Evolutionary conservation across 2,113 vertebrate genomes (phyloP).

Genomic region (Charina bottae): DNA sequence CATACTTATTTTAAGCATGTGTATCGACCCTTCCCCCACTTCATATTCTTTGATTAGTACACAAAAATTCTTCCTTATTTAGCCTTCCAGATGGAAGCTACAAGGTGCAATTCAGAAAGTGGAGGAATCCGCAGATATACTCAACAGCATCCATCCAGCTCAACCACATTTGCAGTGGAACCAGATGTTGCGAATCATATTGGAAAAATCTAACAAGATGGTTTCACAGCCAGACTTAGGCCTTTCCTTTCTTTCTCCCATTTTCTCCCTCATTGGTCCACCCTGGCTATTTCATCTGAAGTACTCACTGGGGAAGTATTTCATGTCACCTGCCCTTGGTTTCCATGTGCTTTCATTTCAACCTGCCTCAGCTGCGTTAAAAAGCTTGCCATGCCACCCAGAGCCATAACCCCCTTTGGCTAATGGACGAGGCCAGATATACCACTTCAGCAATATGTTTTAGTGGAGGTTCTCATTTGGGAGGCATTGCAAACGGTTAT

Average conservation of each 20-base stretch:
- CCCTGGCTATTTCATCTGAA: not conserved
- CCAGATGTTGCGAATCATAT: not conserved
- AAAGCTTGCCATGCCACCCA: not conserved
- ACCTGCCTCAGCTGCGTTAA: not conserved
- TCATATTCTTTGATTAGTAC: not conserved
- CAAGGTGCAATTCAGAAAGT: constrained; percentile 3
- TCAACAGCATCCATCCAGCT: not conserved
- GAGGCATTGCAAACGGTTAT: not conserved
- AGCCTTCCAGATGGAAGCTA: not conserved
- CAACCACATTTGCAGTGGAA: not conserved
- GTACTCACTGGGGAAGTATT: not conserved
- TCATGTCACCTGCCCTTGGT: not conserved
- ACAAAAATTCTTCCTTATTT: not conserved
- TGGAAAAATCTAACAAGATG: not conserved
- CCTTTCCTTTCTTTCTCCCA: not conserved
- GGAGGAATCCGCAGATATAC: not conserved
- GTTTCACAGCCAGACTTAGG: not conserved
- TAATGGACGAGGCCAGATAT: not conserved
- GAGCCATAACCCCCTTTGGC: constrained; percentile 2
- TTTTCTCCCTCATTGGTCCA: not conserved
- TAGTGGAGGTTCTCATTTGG: constrained; percentile 11
- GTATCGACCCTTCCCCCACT: not conserved
- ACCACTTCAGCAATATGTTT: constrained; percentile 11
- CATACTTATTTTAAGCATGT: not conserved
- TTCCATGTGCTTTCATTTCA: not conserved